Conservation (phyloP, 1,140 invertebrate genomes). For the Epicauta chinensis region DNA sequence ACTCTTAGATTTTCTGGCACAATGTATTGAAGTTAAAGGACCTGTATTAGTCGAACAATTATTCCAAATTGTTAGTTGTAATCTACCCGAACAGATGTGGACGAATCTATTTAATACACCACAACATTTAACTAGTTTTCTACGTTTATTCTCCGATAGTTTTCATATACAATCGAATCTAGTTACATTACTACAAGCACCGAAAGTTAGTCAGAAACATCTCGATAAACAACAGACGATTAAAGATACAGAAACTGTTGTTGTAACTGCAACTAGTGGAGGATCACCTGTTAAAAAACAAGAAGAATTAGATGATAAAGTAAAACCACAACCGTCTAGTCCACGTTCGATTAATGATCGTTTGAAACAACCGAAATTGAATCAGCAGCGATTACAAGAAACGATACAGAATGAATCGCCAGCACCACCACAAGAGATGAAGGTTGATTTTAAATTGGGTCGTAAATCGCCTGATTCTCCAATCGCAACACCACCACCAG, state of each 20-base stretch:
- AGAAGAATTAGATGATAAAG: conserved; percentile 12
- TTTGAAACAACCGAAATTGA: conserved; percentile 38
- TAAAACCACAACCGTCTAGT: conserved; percentile 6
- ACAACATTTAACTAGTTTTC: conserved; percentile 77
- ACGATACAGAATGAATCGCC: conserved; percentile 14
- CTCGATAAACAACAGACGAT: conserved; percentile 31
- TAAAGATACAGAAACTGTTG: conserved; percentile 24
- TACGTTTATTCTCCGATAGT: conserved; percentile 83
- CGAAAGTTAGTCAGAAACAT: conserved; percentile 51
- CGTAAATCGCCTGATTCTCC: conserved; percentile 4
- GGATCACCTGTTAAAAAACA: too few species aligned
- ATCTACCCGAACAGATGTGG: conserved; percentile 71
- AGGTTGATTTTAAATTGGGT: conserved; percentile 27
- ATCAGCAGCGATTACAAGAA: conserved; percentile 23
- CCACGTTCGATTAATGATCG: conserved; percentile 37
- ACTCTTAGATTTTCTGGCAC: conserved; percentile 69
- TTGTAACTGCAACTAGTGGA: conserved; percentile 6
- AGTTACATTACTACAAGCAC: conserved; percentile 69
- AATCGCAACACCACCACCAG: conserved; percentile 30
- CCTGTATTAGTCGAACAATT: conserved; percentile 79
- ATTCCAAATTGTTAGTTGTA: conserved; percentile 71
- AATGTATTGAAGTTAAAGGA: conserved; percentile 59
- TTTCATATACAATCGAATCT: conserved; percentile 87
- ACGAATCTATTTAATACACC: conserved; percentile 79
- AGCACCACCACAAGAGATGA: too few species aligned